Evolutionary conservation across 2,888 invertebrate species (phyloP).

Genomic region (Philopedon plagiatum): DNA sequence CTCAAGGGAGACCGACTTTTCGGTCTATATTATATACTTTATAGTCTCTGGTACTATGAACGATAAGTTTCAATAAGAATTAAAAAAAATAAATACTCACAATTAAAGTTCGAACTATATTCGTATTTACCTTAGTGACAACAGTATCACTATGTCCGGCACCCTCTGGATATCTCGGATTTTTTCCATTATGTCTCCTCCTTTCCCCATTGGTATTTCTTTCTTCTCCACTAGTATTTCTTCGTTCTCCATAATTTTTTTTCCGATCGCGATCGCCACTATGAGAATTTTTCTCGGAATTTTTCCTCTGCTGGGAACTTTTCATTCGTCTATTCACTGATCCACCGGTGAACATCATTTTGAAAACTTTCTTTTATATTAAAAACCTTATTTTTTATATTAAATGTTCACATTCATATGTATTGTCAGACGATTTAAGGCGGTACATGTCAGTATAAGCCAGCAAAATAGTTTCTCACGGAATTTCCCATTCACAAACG

Average conservation of each 20-base stretch:
- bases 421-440: neutral
- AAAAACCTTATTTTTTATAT: neutral
- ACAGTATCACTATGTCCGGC: slow-evolving; percentile 53
- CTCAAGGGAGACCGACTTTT: too few relatives aligned
- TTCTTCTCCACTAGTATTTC: slow-evolving; percentile 11
- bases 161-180: slow-evolving; percentile 31
- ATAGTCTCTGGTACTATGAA: too few relatives aligned
- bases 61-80: too few relatives aligned
- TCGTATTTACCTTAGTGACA: slow-evolving; percentile 57
- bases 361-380: slow-evolving; percentile 54
- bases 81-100: too few relatives aligned
- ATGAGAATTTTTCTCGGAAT: slow-evolving; percentile 65
- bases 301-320: too few relatives aligned
- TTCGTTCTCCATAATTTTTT: slow-evolving; percentile 57
- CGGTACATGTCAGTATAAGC: neutral
- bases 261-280: slow-evolving; percentile 55
- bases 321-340: slow-evolving; percentile 74
- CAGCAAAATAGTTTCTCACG: neutral
- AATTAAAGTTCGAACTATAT: too few relatives aligned
- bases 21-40: too few relatives aligned
- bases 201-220: slow-evolving; percentile 19
- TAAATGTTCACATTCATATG: neutral
- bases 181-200: slow-evolving; percentile 9
- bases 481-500: neutral
- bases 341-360: slow-evolving; percentile 81